phyloP scores from a whole-genome alignment of 2,888 invertebrate species.

The Adineta ricciae region DNA sequence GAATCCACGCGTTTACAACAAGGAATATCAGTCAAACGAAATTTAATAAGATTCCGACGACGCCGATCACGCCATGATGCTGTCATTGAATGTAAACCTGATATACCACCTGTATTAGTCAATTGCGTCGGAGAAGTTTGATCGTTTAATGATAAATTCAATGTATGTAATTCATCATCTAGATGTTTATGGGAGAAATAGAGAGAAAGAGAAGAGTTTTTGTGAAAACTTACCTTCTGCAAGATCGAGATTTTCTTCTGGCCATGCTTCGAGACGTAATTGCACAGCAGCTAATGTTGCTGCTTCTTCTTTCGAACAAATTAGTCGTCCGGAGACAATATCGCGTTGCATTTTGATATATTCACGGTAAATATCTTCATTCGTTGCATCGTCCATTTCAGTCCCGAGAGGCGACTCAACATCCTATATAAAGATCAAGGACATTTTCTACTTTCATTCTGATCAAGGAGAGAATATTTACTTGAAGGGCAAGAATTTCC shows the following conservation, averaged over 20 bases:
- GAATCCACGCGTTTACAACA: slow-evolving; percentile 40
- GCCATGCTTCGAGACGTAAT: slow-evolving; percentile 42
- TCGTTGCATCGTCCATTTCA: background rate
- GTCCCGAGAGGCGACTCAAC: background rate
- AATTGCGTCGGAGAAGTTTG: background rate
- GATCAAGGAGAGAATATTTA: background rate
- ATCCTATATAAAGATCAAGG: background rate
- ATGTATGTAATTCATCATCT: slow-evolving; percentile 17
- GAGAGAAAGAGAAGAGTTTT: too few relatives aligned
- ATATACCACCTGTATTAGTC: background rate
- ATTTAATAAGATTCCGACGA: background rate
- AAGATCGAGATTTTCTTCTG: background rate
- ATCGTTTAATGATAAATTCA: background rate
- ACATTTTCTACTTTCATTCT: background rate
- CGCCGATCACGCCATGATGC: background rate
- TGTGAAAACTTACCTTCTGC: background rate
- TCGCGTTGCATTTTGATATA: slow-evolving; percentile 56
- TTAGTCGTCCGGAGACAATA: slow-evolving; percentile 57
- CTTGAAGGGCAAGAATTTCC: slow-evolving; percentile 21
- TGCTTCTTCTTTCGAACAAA: slow-evolving; percentile 59
- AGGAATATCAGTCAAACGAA: slow-evolving; percentile 16
- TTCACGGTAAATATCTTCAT: slow-evolving; percentile 4
- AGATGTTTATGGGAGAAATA: too few relatives aligned
- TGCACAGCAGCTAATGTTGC: slow-evolving; percentile 59
- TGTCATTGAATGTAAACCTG: background rate